Base-by-base conservation (phyloP, 2,113 vertebrate genomes). In the Hemiprocne comata region DNA sequence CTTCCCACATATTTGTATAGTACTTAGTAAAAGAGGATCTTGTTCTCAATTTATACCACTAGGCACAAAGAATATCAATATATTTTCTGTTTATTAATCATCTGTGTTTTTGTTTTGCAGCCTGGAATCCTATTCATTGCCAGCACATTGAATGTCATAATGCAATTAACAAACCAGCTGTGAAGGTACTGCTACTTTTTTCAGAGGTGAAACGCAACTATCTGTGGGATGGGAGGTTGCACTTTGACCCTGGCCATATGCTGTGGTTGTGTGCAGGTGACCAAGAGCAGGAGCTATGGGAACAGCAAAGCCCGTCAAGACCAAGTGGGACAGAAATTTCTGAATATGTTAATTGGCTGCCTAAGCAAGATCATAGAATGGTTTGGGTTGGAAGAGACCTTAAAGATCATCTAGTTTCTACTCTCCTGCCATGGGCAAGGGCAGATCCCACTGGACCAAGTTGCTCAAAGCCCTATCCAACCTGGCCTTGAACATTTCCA, bases 91-190 rank as follows among this genome's bases (percentile, higher is more conserved):
- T 85, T 95, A 61, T 93, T 98, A 73, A 98, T 75, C 62, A 85
- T 13, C 51, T 95, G 1, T 92, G 21, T 85, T 97, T 98, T 94
- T 96, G 36, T 92, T 95, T 97, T 98, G 72, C 98, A 99, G 99
- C 99, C 89, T 99, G 99, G 99, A 99, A 99, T 97, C 99, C 99
- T 71, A 99, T 99, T 95, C 99, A 99, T 95, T 99, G 99, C 98
- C 99, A 99, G 96, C 99, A 99, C 92, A 99, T 99, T 3, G 99
- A 99, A 98, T 99, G 99, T 94, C 99, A 99, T 93, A 99, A 99
- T 53, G 99, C 99, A 9, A 99, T 99, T 97, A 99, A 99, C 97
- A 99, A 99, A 89, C 99, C 99, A 70, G 99, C 99, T n/a, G 99
- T 99, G 62, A 99, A 99, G 99, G 99, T 99, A 99, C 85, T 95